These are phyloP conservation scores for Drosophila micromelanica DNA, from an alignment of 1,140 invertebrate genomes.

Conservation along the genomic window DNA sequence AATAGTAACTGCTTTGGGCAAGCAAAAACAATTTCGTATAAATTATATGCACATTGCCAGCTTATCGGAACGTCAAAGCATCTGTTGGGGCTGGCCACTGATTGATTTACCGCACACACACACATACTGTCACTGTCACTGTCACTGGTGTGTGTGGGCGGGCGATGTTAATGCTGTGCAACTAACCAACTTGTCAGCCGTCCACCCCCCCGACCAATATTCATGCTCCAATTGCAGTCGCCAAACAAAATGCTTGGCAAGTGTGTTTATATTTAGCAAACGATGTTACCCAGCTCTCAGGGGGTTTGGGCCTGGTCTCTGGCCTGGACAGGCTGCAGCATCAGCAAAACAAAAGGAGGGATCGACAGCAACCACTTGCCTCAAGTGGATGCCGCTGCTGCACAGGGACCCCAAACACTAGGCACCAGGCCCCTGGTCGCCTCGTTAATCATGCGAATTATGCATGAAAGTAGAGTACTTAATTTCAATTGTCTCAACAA, in stretches of 20 bases:
- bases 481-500: slow-evolving; percentile 83
- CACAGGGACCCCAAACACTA: not conserved
- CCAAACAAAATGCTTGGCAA: slow-evolving; percentile 68
- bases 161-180: slow-evolving; percentile 26
- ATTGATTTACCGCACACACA: slow-evolving; percentile 48
- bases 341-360: slow-evolving; percentile 67
- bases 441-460: slow-evolving; percentile 83
- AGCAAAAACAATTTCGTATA: slow-evolving; percentile 8
- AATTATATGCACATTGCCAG: slow-evolving; percentile 40
- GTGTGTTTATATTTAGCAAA: slow-evolving; percentile 81
- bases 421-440: slow-evolving; percentile 42
- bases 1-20: not conserved
- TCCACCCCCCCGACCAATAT: slow-evolving; percentile 49
- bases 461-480: slow-evolving; percentile 82
- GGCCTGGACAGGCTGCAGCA: slow-evolving; percentile 54
- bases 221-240: slow-evolving; percentile 78
- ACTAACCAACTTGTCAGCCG: slow-evolving; percentile 46
- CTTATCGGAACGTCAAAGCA: slow-evolving; percentile 39
- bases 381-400: slow-evolving; percentile 62
- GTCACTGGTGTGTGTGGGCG: not conserved
- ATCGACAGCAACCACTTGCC: slow-evolving; percentile 66
- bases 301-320: not conserved
- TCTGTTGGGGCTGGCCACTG: slow-evolving; percentile 43
- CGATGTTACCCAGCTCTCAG: slow-evolving; percentile 27
- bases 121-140: too few relatives aligned